Base-by-base conservation (phyloP, 1,140 invertebrate genomes). In the Ostrea denselamellosa region DNA sequence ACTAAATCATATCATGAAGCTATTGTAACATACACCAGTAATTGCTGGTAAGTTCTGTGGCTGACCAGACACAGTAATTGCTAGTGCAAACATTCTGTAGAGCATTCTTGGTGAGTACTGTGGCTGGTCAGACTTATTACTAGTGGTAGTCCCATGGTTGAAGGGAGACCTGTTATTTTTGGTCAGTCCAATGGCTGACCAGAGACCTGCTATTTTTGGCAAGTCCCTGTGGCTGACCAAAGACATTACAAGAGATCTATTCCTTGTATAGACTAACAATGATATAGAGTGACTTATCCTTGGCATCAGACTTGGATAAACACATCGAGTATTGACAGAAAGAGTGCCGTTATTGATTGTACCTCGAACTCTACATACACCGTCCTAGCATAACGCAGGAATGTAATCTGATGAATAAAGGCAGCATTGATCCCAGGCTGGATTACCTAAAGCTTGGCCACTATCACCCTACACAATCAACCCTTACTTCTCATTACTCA, bases 261-360 rank as follows among this genome's bases (percentile, higher is more conserved):
- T 71, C 68, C 68, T 71, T 28, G 28, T 34, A 25, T 25, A 71
- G 68, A 71, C 22, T 34, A 14, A 34, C 10, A 28, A 12, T 68
- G 65, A 68, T 68, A 68, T 25, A 25, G 68, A 25, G 68, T 71
- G 68, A 71, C 68, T 71, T 71, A 71, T 71, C 68, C 68, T 12
- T 34, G 68, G 68, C 68, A 25, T 71, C 68, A 28, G 68, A 71
- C 22, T 34, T 71, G 68, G 68, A 71, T 71, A 71, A 71, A 71
- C 68, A 71, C 68, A 71, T 71, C 14, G n/a, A 34, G 68, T 71
- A 71, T 71, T 71, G 68, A 71, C 68, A 71, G 68, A 71, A 34
- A 71, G 68, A 71, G 68, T 28, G 68, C 25, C 68, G 68, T 25
- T 71, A 71, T 71, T 71, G 68, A 71, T 71, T 71, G 68, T 71